These are phyloP conservation scores for Pandion haliaetus DNA, from an alignment of 2,113 vertebrate genomes.

Conservation along the genomic window DNA sequence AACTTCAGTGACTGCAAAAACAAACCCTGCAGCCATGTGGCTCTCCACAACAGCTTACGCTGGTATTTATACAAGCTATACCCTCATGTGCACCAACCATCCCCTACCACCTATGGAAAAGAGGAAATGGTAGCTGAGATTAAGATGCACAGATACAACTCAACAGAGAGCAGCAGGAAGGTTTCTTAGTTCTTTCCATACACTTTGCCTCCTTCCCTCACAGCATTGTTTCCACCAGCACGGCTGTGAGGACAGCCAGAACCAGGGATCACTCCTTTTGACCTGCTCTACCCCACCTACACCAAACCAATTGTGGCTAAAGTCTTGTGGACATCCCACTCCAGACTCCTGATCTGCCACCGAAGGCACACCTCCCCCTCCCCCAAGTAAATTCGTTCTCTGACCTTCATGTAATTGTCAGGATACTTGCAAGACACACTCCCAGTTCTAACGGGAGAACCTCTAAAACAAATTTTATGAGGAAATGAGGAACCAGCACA, in stretches of 20 bases:
- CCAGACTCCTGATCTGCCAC: neutral
- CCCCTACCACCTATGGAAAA: neutral
- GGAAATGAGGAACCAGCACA: neutral
- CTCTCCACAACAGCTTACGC: neutral
- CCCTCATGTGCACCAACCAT: neutral
- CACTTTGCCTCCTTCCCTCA: neutral
- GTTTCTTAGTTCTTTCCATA: neutral
- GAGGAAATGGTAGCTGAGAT: neutral
- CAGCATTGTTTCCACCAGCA: neutral
- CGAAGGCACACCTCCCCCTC: neutral
- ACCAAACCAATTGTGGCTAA: neutral
- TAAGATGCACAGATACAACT: neutral
- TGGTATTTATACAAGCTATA: neutral
- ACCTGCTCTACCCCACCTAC: neutral
- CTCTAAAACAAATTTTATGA: neutral
- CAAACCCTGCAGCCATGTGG: neutral
- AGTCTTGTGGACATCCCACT: neutral
- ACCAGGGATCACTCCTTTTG: neutral
- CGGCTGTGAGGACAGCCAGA: neutral
- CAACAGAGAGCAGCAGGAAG: neutral
- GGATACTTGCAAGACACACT: neutral
- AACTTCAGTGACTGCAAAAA: neutral
- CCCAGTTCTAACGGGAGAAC: neutral
- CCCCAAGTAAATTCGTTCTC: neutral
- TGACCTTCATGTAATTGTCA: neutral